Conservation (phyloP, 2,797 vertebrate species). For the Labroides dimidiatus region DNA sequence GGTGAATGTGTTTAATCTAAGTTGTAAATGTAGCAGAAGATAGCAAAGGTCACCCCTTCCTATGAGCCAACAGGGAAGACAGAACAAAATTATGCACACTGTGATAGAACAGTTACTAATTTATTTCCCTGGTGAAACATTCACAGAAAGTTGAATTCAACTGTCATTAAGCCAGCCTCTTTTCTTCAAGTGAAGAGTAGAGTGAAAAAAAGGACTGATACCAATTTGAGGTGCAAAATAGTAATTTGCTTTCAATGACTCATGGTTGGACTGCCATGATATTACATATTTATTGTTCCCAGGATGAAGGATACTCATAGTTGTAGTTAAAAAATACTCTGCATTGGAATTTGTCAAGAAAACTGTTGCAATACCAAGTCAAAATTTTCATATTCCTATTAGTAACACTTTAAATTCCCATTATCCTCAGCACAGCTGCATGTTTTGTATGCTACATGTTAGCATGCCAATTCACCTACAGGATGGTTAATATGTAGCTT, state of each 20-base stretch:
- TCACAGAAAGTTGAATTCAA: conserved; percentile 7
- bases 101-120: conserved; percentile 11
- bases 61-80: conserved; percentile 11
- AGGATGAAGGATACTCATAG: not conserved
- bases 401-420: too few relatives aligned
- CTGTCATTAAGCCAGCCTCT: not conserved
- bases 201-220: not conserved
- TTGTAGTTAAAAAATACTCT: too few relatives aligned
- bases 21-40: conserved; percentile 16
- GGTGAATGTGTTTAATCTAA: not conserved
- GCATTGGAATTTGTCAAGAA: too few relatives aligned
- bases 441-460: too few relatives aligned
- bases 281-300: too few relatives aligned
- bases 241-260: too few relatives aligned
- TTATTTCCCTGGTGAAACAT: conserved; percentile 18
- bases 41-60: conserved; percentile 28
- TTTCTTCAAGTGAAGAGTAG: not conserved
- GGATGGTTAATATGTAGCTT: too few relatives aligned
- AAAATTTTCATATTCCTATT: too few relatives aligned
- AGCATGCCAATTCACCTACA: too few relatives aligned
- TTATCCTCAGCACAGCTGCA: too few relatives aligned
- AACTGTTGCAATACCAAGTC: too few relatives aligned
- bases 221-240: not conserved
- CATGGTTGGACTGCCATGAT: too few relatives aligned
- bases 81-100: not conserved